Evolutionary conservation across 2,888 invertebrate genomes (phyloP).

Genomic region (Sphaeridia pumilis): DNA sequence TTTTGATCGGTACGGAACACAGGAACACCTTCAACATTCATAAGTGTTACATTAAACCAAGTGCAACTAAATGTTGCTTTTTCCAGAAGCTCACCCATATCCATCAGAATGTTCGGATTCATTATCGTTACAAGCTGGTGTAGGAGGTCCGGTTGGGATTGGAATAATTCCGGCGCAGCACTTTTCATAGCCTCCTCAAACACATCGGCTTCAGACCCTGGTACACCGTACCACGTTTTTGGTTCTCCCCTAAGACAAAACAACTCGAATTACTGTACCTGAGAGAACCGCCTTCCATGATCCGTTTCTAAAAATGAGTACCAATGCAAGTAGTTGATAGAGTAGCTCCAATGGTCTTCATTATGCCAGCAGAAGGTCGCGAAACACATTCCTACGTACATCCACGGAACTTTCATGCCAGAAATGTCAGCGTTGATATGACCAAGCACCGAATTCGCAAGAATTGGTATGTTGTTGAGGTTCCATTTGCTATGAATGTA

Average conservation of each 20-base stretch:
- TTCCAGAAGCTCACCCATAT: constrained; percentile 39
- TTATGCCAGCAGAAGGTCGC: constrained; percentile 99
- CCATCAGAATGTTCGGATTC: constrained; percentile 92
- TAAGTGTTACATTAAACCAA: too few relatives aligned
- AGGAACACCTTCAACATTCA: constrained; percentile 47
- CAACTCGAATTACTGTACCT: too few relatives aligned
- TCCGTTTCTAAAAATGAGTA: too few relatives aligned
- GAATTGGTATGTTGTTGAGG: constrained; percentile 87
- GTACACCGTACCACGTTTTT: constrained; percentile 97
- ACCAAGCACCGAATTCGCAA: constrained; percentile 86
- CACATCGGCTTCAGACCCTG: constrained; percentile 77
- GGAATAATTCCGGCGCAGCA: constrained; percentile 94
- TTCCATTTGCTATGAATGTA: constrained; percentile 31
- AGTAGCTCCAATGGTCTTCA: constrained; percentile 99
- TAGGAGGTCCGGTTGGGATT: constrained; percentile 85
- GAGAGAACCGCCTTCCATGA: too few relatives aligned
- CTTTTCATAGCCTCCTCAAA: constrained; percentile 93
- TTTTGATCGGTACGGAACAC: constrained; percentile 80
- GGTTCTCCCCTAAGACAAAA: constrained; percentile 73
- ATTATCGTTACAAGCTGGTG: constrained; percentile 98
- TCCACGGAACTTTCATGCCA: constrained; percentile 99
- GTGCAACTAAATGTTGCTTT: too few relatives aligned
- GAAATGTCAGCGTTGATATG: constrained; percentile 97
- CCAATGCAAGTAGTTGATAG: constrained; percentile 98
- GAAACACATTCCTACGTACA: constrained; percentile 99